Evolutionary conservation across 2,888 invertebrate genomes (phyloP).

Genomic region (Lycaena phlaeas): DNA sequence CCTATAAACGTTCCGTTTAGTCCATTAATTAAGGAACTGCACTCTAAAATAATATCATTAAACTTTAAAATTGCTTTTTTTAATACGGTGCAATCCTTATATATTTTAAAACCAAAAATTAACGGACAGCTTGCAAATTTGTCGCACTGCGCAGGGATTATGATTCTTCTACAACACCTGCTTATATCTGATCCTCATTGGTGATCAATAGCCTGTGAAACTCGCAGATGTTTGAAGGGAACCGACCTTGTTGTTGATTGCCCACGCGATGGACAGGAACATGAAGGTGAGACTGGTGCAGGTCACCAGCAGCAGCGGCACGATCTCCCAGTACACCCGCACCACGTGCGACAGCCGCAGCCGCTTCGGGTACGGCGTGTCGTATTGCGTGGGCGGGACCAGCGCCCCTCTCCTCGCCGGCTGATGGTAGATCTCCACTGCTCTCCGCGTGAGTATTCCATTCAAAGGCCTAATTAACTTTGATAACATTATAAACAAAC

Average conservation of each 20-base stretch:
- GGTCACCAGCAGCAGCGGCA: conserved; percentile 39
- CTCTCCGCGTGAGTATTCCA: neutral
- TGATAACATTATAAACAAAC: conserved; percentile 27
- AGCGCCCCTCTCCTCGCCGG: conserved; percentile 17
- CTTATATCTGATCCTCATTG: no score
- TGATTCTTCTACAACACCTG: no score
- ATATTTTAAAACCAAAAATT: no score
- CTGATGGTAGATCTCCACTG: neutral
- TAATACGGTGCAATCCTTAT: no score
- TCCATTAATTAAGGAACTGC: no score
- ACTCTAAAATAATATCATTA: no score
- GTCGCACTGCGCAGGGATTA: neutral
- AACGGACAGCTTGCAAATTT: no score
- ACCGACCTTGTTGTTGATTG: conserved; percentile 39
- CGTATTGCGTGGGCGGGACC: conserved; percentile 48
- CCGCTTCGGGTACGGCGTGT: conserved; percentile 32
- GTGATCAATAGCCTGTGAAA: no score
- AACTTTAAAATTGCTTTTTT: no score
- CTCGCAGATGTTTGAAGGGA: neutral
- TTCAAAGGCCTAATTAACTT: conserved; percentile 30
- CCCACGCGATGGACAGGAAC: conserved; percentile 29
- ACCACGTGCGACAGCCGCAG: conserved; percentile 30
- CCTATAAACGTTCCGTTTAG: no score
- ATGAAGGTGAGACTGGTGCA: conserved; percentile 23
- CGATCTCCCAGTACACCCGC: conserved; percentile 44